A percentile compares a stretch with the other conserved stretches of the same genome.
Evolutionary conservation across 1,140 invertebrate species (phyloP).

Genomic region (Euborellia annulipes): DNA sequence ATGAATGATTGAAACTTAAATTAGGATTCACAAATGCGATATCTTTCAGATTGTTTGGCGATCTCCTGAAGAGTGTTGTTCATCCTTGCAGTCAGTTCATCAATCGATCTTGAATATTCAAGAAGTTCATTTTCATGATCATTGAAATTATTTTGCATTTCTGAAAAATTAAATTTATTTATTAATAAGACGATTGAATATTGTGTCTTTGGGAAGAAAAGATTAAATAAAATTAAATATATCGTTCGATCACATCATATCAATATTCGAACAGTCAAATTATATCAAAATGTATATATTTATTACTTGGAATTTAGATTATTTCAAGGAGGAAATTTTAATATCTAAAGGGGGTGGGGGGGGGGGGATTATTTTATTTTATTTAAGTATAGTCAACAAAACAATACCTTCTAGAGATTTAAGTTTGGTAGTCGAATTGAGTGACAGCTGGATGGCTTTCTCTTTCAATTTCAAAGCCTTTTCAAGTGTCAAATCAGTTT

Average conservation of each 20-base stretch:
- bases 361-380: no score
- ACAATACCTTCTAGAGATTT: constrained; percentile 52
- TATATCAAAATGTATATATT: no score
- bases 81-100: constrained; percentile 31
- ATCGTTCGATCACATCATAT: not conserved
- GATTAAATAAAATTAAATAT: not conserved
- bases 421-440: constrained; percentile 55
- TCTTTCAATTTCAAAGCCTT: constrained; percentile 55
- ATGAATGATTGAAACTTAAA: no score
- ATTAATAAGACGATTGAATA: no score
- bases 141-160: constrained; percentile 31
- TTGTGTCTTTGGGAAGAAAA: no score
- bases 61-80: constrained; percentile 29
- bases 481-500: constrained; percentile 47
- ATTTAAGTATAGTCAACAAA: no score
- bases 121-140: constrained; percentile 29
- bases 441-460: constrained; percentile 55
- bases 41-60: constrained; percentile 28
- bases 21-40: constrained; percentile 29
- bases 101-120: constrained; percentile 27
- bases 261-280: not conserved
- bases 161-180: no score
- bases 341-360: no score
- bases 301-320: no score
- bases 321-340: no score